Evolutionary conservation across 2,113 vertebrate species (phyloP).

Genomic region (Passer montanus): DNA sequence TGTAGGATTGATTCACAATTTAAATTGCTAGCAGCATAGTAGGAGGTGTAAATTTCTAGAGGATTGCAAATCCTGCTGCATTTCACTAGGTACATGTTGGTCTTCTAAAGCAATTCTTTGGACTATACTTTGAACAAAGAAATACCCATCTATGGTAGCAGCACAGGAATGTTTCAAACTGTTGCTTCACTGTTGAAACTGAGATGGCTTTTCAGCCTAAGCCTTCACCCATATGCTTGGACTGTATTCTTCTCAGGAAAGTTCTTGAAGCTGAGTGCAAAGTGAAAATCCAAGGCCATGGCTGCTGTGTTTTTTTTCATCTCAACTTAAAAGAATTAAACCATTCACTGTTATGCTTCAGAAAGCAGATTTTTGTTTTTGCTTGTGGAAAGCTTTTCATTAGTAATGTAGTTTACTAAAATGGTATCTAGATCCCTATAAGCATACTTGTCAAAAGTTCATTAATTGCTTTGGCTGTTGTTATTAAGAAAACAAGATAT

Average conservation of each 20-base stretch:
- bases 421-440: not conserved
- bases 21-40: not conserved
- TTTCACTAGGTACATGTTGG: not conserved
- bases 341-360: not conserved
- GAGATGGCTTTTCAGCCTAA: not conserved
- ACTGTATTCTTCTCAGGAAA: not conserved
- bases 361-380: not conserved
- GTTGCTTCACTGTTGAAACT: not conserved
- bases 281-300: not conserved
- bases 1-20: not conserved
- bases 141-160: not conserved
- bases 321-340: not conserved
- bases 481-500: not conserved
- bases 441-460: not conserved
- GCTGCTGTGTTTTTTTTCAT: not conserved
- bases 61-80: not conserved
- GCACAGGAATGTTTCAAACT: not conserved
- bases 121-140: not conserved
- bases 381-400: not conserved
- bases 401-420: not conserved
- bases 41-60: not conserved
- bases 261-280: not conserved
- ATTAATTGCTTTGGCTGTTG: not conserved
- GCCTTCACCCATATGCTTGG: not conserved
- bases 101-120: not conserved